Conservation (phyloP, 1,140 invertebrate species). For the Cydia fagiglandana region DNA sequence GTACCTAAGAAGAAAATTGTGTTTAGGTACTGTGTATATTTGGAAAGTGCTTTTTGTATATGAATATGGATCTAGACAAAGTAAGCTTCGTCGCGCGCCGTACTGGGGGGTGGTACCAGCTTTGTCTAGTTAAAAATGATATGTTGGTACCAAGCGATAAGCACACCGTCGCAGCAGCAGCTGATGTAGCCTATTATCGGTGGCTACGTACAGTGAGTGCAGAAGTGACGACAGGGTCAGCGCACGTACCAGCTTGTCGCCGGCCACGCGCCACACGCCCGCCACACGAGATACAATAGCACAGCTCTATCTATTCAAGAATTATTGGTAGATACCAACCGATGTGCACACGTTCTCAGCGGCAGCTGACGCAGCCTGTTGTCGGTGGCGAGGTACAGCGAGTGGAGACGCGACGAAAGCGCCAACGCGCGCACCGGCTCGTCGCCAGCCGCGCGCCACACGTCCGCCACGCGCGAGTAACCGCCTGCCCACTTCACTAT, state of each 20-base stretch:
- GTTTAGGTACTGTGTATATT: background rate
- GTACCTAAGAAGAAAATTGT: constrained; percentile 75
- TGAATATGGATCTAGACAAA: background rate
- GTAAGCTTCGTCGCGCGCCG: too few species aligned
- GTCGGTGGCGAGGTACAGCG: constrained; percentile 88
- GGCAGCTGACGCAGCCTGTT: constrained; percentile 87
- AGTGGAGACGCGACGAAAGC: constrained; percentile 85
- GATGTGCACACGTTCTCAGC: constrained; percentile 83
- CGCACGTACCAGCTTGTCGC: constrained; percentile 85
- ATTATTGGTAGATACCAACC: constrained; percentile 44
- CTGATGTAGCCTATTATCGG: constrained; percentile 86
- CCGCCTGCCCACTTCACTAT: constrained; percentile 88
- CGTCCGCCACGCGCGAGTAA: constrained; percentile 86
- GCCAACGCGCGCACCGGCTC: constrained; percentile 88
- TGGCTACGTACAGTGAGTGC: constrained; percentile 89
- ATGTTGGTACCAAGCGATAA: background rate
- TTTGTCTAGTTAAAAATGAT: too few species aligned
- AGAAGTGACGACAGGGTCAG: constrained; percentile 86
- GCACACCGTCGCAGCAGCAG: constrained; percentile 86
- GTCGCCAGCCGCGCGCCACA: constrained; percentile 86
- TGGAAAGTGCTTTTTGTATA: background rate
- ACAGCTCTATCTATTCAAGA: background rate
- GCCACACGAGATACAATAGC: constrained; percentile 81
- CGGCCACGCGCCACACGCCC: constrained; percentile 88
- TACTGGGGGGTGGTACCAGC: too few species aligned